These are phyloP conservation scores for Caenorhabditis sp. DNA, from an alignment of 2,888 invertebrate genomes.

Conservation along the genomic window DNA sequence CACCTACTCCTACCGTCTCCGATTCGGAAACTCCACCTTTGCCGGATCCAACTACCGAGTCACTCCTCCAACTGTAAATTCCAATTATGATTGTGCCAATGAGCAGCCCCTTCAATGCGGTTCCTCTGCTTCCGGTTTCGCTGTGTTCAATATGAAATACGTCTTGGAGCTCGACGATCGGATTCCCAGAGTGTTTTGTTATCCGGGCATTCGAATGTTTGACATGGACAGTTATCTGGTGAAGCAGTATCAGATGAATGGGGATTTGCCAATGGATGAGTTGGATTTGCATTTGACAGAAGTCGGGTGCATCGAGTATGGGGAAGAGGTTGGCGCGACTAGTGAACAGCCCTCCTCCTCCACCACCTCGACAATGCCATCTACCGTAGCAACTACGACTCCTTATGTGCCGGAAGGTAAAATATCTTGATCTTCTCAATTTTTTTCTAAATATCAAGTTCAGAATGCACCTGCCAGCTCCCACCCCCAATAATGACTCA, in stretches of 20 bases:
- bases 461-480: conserved; percentile 24
- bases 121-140: conserved; percentile 11
- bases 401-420: too few relatives aligned
- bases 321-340: neutral
- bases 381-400: too few relatives aligned
- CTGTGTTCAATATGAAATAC: conserved; percentile 39
- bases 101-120: conserved; percentile 30
- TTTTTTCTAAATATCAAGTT: neutral
- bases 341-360: neutral
- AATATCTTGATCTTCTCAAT: too few relatives aligned
- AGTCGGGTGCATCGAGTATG: conserved; percentile 39
- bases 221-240: conserved; percentile 11
- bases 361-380: too few relatives aligned
- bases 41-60: conserved; percentile 33
- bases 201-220: conserved; percentile 25
- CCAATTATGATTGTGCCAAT: conserved; percentile 28
- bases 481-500: conserved; percentile 44
- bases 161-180: conserved; percentile 14
- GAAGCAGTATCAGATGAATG: conserved; percentile 8
- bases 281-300: conserved; percentile 36
- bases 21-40: conserved; percentile 43
- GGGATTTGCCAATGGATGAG: conserved; percentile 27
- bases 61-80: conserved; percentile 21
- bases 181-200: conserved; percentile 27
- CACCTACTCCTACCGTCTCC: conserved; percentile 38